Evolutionary conservation across 2,113 vertebrate genomes (phyloP).

Genomic region (Mastomys coucha): DNA sequence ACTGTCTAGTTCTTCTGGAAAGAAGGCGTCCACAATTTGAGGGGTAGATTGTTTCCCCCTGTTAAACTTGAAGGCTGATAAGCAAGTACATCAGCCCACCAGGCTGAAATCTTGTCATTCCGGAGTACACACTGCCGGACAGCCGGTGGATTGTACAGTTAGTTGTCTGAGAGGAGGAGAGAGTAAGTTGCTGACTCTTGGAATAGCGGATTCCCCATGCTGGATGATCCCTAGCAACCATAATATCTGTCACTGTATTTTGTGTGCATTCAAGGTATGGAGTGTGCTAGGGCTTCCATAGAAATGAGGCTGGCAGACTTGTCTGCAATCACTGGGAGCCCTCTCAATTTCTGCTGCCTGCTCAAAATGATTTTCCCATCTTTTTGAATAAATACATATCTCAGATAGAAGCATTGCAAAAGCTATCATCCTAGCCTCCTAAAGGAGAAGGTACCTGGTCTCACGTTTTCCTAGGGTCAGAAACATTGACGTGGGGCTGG

Average conservation of each 20-base stretch:
- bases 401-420: slow-evolving; percentile 37
- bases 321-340: slow-evolving; percentile 43
- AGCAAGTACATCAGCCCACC: not conserved
- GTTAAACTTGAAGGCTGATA: slow-evolving; percentile 71
- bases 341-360: slow-evolving; percentile 63
- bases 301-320: not conserved
- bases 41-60: slow-evolving; percentile 70
- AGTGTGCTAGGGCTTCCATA: slow-evolving; percentile 51
- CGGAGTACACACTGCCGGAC: slow-evolving; percentile 61
- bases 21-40: slow-evolving; percentile 57
- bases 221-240: not conserved
- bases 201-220: not conserved
- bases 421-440: slow-evolving; percentile 55
- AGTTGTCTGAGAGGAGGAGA: not conserved
- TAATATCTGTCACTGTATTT: slow-evolving; percentile 9
- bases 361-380: slow-evolving; percentile 70
- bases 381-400: slow-evolving; percentile 72
- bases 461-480: slow-evolving; percentile 39
- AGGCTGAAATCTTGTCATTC: slow-evolving; percentile 44
- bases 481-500: slow-evolving; percentile 63
- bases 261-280: slow-evolving; percentile 17
- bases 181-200: not conserved
- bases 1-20: slow-evolving; percentile 79
- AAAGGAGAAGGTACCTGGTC: slow-evolving; percentile 37
- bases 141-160: slow-evolving; percentile 35